Percentiles rank a stretch among this genome's conserved stretches.
Evolutionary conservation across 2,797 vertebrate species (phyloP).

Genomic region (Rhabdophis nuchalis): DNA sequence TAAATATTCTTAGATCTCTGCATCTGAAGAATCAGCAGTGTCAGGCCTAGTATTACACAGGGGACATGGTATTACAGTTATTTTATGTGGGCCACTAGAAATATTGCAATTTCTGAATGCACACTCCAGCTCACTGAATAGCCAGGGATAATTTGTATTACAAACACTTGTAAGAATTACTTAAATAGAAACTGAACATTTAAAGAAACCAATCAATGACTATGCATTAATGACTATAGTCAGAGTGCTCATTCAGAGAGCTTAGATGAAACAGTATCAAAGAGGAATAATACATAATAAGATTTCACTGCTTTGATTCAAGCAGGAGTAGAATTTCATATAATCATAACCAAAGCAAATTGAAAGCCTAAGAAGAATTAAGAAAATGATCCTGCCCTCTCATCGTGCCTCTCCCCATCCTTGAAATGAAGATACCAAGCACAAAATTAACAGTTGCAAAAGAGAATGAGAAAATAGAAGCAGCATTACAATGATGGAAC

Average conservation of each 20-base stretch:
- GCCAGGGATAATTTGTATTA: conserved; percentile 30
- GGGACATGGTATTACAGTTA: conserved; percentile 51
- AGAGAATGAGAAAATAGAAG: not conserved
- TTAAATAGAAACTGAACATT: not conserved
- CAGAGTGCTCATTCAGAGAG: not conserved
- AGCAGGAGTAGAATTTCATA: not conserved
- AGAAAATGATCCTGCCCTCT: not conserved
- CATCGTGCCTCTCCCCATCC: not conserved
- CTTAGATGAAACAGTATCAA: not conserved
- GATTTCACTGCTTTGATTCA: not conserved
- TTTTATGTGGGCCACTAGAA: conserved; percentile 19
- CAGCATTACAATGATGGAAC: not conserved
- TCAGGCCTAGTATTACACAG: conserved; percentile 8
- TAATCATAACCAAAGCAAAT: not conserved
- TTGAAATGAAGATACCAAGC: not conserved
- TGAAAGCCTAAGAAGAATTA: not conserved
- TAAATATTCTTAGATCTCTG: not conserved
- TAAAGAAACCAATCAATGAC: not conserved
- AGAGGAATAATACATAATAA: not conserved
- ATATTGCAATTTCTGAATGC: conserved; percentile 57
- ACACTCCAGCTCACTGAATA: conserved; percentile 54
- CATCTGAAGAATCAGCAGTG: not conserved
- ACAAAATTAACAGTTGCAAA: not conserved
- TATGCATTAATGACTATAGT: not conserved
- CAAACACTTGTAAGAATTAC: not conserved